Percentiles rank a stretch among this genome's conserved stretches.
Conservation (phyloP, 2,888 invertebrate species). For the Caenorhabditis sp. region DNA sequence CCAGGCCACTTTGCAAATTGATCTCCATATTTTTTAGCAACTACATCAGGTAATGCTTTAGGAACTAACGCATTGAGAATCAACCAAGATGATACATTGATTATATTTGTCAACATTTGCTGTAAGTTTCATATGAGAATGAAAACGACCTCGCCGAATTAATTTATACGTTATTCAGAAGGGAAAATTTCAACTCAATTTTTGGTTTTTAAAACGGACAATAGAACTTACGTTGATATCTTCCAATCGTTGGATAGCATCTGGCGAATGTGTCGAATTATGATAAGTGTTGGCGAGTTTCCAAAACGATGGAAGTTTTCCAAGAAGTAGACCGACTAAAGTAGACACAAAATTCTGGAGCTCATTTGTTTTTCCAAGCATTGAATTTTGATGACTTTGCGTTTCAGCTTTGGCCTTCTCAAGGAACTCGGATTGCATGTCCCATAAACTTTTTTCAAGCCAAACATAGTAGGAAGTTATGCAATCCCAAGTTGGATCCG, state of each 20-base stretch:
- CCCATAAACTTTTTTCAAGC: conserved; percentile 78
- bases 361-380: conserved; percentile 26
- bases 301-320: conserved; percentile 81
- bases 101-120: conserved; percentile 68
- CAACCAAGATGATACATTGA: conserved; percentile 70
- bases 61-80: conserved; percentile 69
- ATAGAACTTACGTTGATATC: conserved; percentile 69
- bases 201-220: too few relatives aligned
- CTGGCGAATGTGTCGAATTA: conserved; percentile 77
- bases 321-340: conserved; percentile 80
- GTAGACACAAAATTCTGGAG: conserved; percentile 80
- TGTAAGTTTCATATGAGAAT: too few relatives aligned
- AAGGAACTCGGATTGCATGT: conserved; percentile 73
- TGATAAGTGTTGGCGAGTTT: conserved; percentile 90
- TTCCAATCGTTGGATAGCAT: conserved; percentile 73
- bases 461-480: conserved; percentile 85
- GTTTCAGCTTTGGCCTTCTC: conserved; percentile 27
- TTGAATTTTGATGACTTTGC: conserved; percentile 3
- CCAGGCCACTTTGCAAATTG: conserved; percentile 67
- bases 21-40: conserved; percentile 43
- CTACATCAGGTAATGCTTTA: conserved; percentile 39
- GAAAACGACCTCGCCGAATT: too few relatives aligned
- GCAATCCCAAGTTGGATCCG: conserved; percentile 96
- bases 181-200: too few relatives aligned
- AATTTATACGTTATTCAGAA: too few relatives aligned